A percentile compares a stretch with the other conserved stretches of the same genome.
These are phyloP conservation scores for Danaus plexippus DNA, from an alignment of 1,140 invertebrate genomes.

Conservation along the genomic window DNA sequence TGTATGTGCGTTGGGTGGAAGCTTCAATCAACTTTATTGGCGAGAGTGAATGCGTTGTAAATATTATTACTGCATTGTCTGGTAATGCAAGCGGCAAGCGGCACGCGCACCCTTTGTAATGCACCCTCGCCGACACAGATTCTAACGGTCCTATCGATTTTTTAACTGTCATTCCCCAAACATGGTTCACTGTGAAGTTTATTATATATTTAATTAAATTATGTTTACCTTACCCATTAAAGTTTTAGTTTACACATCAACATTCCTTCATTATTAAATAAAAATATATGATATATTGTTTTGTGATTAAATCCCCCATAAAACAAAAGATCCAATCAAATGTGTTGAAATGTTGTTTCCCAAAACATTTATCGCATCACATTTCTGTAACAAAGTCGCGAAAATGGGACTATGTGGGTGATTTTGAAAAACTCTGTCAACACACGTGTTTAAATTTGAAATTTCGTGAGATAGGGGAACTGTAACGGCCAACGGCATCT, in stretches of 20 bases:
- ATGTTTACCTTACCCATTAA: too few relatives aligned
- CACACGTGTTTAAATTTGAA: constrained; percentile 60
- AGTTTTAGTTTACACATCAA: too few relatives aligned
- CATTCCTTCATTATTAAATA: too few relatives aligned
- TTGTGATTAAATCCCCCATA: too few relatives aligned
- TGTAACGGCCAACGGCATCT: constrained; percentile 61
- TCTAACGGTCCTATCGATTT: constrained; percentile 65
- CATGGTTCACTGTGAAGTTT: constrained; percentile 9
- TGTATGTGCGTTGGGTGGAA: not conserved
- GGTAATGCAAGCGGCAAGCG: constrained; percentile 30
- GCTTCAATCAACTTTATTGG: constrained; percentile 22
- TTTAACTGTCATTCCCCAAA: constrained; percentile 57
- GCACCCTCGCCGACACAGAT: constrained; percentile 55
- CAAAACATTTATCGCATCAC: constrained; percentile 5
- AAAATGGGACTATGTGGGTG: constrained; percentile 26
- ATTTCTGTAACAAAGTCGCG: constrained; percentile 17
- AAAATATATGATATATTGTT: too few relatives aligned
- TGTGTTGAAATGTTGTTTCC: too few relatives aligned
- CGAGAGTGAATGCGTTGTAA: constrained; percentile 17
- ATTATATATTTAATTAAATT: not conserved
- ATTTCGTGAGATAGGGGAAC: constrained; percentile 55
- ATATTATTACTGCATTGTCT: constrained; percentile 22
- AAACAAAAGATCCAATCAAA: too few relatives aligned
- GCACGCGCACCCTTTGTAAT: constrained; percentile 49
- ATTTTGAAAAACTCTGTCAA: constrained; percentile 39